These are phyloP conservation scores for Charina bottae DNA, from an alignment of 2,113 vertebrate species.

Conservation along the genomic window DNA sequence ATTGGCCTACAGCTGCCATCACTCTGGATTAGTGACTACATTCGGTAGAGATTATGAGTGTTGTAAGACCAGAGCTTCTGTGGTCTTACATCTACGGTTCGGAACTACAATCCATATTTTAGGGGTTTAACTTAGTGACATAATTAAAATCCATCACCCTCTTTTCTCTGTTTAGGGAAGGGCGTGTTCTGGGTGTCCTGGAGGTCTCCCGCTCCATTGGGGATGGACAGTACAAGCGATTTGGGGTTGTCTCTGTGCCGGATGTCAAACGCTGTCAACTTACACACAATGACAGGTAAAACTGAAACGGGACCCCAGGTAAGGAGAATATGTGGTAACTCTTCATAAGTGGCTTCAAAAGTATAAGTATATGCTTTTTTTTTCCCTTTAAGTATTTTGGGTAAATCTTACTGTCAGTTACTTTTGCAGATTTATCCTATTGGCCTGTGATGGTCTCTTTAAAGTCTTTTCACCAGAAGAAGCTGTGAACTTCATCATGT, in stretches of 20 bases:
- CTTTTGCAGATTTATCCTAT: constrained; percentile 86
- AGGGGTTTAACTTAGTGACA: neutral
- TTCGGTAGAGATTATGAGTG: neutral
- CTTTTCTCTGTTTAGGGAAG: constrained; percentile 77
- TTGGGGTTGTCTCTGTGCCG: constrained; percentile 91
- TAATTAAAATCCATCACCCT: neutral
- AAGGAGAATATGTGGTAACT: neutral
- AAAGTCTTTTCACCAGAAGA: constrained; percentile 96
- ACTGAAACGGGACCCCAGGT: neutral
- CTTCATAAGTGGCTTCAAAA: neutral
- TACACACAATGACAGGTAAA: constrained; percentile 86
- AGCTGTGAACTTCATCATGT: constrained; percentile 88
- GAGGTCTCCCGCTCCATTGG: constrained; percentile 97
- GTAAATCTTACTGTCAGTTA: constrained; percentile 18
- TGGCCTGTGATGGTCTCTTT: constrained; percentile 96
- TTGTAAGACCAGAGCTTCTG: neutral
- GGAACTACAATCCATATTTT: neutral
- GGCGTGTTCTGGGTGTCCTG: constrained; percentile 90
- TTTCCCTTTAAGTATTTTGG: neutral
- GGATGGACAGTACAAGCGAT: constrained; percentile 96
- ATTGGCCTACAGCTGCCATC: neutral
- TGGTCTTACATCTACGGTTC: no score
- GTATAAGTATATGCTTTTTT: neutral
- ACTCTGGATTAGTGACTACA: neutral
- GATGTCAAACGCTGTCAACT: constrained; percentile 91